Percentiles rank a stretch among this genome's conserved stretches.
Conservation (phyloP, 2,797 vertebrate species). For the Malurus splendens region DNA sequence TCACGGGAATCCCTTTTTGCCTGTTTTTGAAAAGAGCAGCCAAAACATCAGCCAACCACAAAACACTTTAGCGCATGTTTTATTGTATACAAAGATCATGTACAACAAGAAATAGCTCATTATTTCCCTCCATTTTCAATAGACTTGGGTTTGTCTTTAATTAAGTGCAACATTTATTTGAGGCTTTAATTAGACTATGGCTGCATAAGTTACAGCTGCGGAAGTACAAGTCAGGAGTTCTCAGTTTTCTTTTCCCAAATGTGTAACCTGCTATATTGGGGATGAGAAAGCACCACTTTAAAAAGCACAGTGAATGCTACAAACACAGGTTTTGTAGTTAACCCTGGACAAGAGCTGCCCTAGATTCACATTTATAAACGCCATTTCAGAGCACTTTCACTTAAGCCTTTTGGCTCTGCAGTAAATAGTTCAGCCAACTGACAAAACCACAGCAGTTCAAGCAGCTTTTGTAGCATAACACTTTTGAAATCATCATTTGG, state of each 20-base stretch:
- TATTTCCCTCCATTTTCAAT: constrained; percentile 1
- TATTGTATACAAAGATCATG: not conserved
- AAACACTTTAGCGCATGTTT: constrained; percentile 5
- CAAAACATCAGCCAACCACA: not conserved
- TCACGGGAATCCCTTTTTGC: not conserved
- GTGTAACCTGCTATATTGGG: not conserved
- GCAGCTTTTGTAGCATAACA: not conserved
- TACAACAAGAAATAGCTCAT: constrained; percentile 2
- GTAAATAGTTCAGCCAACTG: not conserved
- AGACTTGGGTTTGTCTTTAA: constrained; percentile 26
- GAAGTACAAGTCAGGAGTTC: not conserved
- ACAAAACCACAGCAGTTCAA: not conserved
- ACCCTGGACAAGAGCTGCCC: not conserved
- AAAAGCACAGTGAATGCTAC: accelerated
- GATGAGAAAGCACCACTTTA: not conserved
- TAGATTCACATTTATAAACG: not conserved
- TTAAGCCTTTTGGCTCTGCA: not conserved
- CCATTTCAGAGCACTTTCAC: not conserved
- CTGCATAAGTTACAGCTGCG: not conserved
- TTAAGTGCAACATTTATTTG: constrained; percentile 14
- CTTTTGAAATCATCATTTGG: not conserved
- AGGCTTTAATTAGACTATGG: constrained; percentile 9
- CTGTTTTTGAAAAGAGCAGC: not conserved
- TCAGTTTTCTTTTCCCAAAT: not conserved
- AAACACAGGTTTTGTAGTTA: not conserved